Conservation (phyloP, 2,797 vertebrate genomes). For the Crenuchus spilurus region DNA sequence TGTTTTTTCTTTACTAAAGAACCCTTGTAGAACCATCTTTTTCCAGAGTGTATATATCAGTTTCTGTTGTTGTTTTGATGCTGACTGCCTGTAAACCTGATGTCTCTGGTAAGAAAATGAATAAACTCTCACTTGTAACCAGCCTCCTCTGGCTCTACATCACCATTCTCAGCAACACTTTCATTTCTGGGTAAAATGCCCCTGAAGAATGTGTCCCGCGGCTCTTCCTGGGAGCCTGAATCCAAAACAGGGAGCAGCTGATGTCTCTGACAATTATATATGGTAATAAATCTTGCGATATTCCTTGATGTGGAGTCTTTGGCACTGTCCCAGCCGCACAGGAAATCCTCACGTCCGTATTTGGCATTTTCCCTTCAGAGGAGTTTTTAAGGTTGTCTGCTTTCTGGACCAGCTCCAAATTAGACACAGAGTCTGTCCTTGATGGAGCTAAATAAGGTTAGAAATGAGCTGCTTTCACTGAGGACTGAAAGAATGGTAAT, state of each 20-base stretch:
- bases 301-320: constrained; percentile 37
- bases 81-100: background rate
- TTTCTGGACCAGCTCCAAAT: constrained; percentile 35
- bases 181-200: constrained; percentile 2
- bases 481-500: constrained; percentile 16
- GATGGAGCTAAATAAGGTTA: constrained; percentile 51
- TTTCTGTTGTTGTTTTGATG: background rate
- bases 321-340: constrained; percentile 34
- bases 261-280: constrained; percentile 3
- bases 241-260: background rate
- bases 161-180: background rate
- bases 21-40: too few relatives aligned
- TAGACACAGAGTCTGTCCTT: constrained; percentile 20
- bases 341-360: constrained; percentile 44
- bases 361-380: constrained; percentile 44
- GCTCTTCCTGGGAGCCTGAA: constrained; percentile 24
- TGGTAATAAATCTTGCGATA: constrained; percentile 17
- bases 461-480: constrained; percentile 25
- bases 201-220: background rate
- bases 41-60: too few relatives aligned
- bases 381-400: constrained; percentile 33
- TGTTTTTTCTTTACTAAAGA: too few relatives aligned
- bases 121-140: background rate
- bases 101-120: background rate
- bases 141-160: background rate